Conservation (phyloP, 1,140 invertebrate genomes). For the Macrocentrus cingulum region DNA sequence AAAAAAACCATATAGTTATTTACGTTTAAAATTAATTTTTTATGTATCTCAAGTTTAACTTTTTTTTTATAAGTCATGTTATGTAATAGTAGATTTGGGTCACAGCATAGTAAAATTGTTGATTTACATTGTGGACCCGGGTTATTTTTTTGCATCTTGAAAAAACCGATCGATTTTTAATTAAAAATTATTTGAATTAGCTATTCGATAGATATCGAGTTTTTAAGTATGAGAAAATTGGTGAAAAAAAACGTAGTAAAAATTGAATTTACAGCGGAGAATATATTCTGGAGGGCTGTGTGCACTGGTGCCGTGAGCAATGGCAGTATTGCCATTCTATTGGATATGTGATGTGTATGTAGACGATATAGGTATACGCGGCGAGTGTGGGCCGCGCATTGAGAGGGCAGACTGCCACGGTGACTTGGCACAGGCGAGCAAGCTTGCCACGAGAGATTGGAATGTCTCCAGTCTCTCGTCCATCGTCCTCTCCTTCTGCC, state of each 20-base stretch:
- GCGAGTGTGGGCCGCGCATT: slow-evolving; percentile 6
- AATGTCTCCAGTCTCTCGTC: slow-evolving; percentile 51
- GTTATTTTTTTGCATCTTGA: no score
- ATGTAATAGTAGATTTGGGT: no score
- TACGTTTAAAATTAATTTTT: no score
- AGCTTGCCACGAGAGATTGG: slow-evolving; percentile 56
- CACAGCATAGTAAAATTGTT: no score
- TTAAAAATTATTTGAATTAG: neutral
- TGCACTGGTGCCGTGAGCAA: neutral
- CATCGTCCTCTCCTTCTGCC: slow-evolving; percentile 15
- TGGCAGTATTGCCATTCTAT: neutral
- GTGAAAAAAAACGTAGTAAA: neutral
- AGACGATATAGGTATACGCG: neutral
- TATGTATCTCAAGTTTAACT: no score
- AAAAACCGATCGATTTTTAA: neutral
- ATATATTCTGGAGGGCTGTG: neutral
- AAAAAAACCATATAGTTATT: no score
- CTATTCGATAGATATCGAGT: neutral
- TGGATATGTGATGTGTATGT: neutral
- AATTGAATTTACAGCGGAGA: no score
- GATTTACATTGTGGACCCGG: no score
- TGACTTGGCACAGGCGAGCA: slow-evolving; percentile 42
- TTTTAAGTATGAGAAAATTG: slow-evolving; percentile 6
- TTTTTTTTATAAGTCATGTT: no score
- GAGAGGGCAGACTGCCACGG: slow-evolving; percentile 34